Conservation (phyloP, 2,888 invertebrate genomes). For the Macrosoma leucophasiata region DNA sequence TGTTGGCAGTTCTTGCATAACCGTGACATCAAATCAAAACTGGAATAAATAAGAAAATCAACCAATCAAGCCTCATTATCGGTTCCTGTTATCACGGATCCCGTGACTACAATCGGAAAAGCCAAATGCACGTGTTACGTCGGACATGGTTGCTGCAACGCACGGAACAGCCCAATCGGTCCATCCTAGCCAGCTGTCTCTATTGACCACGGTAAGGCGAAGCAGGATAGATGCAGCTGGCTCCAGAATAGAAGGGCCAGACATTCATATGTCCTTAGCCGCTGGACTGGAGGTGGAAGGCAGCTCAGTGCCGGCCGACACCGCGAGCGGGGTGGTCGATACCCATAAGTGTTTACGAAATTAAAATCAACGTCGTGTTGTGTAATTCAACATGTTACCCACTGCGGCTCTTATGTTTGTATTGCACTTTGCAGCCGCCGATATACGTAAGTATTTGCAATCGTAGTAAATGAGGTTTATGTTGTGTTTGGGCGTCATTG, state of each 20-base stretch:
- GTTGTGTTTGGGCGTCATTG: no score
- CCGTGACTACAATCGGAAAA: no score
- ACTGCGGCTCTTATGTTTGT: slow-evolving; percentile 45
- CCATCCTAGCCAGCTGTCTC: no score
- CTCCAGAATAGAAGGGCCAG: slow-evolving; percentile 38
- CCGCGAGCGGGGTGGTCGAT: slow-evolving; percentile 59
- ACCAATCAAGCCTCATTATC: no score
- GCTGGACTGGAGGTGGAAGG: slow-evolving; percentile 35
- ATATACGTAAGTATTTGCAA: slow-evolving; percentile 57
- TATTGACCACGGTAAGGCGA: slow-evolving; percentile 16
- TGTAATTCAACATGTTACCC: slow-evolving; percentile 54
- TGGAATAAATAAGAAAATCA: no score
- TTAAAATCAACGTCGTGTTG: slow-evolving; percentile 36
- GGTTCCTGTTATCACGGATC: no score
- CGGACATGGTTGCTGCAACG: no score
- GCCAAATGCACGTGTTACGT: no score
- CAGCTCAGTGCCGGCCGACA: slow-evolving; percentile 55
- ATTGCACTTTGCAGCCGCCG: slow-evolving; percentile 55
- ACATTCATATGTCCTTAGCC: slow-evolving; percentile 43
- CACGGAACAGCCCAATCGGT: no score
- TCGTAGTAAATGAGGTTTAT: no score
- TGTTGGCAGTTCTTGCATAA: no score
- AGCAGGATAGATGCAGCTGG: slow-evolving; percentile 16
- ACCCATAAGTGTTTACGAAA: slow-evolving; percentile 39
- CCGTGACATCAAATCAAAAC: no score